phyloP scores from a whole-genome alignment of 2,888 invertebrate species.

The Lamellibrachia satsuma region DNA sequence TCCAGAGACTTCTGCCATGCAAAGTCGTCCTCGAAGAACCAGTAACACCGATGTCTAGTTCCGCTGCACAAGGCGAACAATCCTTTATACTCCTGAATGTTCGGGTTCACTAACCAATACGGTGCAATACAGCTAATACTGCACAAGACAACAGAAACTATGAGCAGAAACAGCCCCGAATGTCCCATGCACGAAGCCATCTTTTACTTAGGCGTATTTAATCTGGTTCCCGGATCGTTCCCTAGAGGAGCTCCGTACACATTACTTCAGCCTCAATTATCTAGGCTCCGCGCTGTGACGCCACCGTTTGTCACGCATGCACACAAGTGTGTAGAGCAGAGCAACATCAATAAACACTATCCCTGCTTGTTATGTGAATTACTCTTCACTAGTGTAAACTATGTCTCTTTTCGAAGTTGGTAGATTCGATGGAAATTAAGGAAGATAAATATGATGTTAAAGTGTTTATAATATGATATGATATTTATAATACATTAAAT shows the following conservation, averaged over 20 bases:
- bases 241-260: not conserved
- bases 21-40: not conserved
- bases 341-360: too few species aligned
- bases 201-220: not conserved
- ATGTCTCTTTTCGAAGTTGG: too few species aligned
- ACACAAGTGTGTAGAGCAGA: too few species aligned
- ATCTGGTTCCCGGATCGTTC: not conserved
- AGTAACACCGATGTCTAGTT: not conserved
- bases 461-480: too few species aligned
- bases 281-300: too few species aligned
- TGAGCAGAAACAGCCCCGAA: not conserved
- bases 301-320: too few species aligned
- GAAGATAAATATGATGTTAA: too few species aligned
- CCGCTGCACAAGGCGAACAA: not conserved
- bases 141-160: not conserved
- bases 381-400: too few species aligned
- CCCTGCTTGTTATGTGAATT: too few species aligned
- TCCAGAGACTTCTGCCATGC: not conserved
- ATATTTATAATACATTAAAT: too few species aligned
- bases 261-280: too few species aligned
- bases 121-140: not conserved
- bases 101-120: not conserved
- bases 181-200: not conserved
- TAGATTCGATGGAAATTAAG: too few species aligned
- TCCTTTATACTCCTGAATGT: not conserved